A percentile compares a stretch with the other conserved stretches of the same genome.
Evolutionary conservation across 2,113 vertebrate species (phyloP).

Genomic region (Nicator chloris): DNA sequence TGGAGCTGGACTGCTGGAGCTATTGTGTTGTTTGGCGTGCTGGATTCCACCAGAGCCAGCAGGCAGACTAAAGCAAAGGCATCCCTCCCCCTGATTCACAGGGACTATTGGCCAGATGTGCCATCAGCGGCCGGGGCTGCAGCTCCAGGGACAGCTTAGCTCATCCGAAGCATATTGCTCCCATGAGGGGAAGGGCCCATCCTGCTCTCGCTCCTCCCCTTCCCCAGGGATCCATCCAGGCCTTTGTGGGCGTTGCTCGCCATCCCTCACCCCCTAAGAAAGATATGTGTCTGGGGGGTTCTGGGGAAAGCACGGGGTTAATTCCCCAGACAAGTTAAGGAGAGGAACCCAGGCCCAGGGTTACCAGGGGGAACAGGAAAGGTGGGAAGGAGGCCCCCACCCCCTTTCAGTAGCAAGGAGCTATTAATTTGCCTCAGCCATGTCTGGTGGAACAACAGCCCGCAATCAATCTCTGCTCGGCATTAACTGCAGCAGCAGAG

Average conservation of each 20-base stretch:
- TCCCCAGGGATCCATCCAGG: not conserved
- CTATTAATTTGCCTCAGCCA: conserved; percentile 47
- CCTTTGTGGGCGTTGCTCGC: rapidly evolving
- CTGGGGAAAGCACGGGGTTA: not conserved
- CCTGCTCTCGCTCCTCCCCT: rapidly evolving
- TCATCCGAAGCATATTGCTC: not conserved
- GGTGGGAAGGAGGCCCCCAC: not conserved
- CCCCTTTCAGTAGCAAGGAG: not conserved
- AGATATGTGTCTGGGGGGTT: rapidly evolving
- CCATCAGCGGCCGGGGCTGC: rapidly evolving
- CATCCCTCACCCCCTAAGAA: not conserved
- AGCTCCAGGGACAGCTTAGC: not conserved
- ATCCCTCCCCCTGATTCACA: rapidly evolving
- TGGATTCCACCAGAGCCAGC: not conserved
- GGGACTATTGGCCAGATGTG: not conserved
- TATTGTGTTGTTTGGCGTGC: not conserved
- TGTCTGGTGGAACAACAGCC: not conserved
- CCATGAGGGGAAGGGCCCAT: not conserved
- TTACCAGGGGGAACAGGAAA: not conserved
- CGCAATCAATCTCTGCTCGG: conserved; percentile 29
- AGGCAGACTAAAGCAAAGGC: not conserved
- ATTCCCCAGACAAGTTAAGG: not conserved
- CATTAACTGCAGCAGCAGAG: conserved; percentile 40
- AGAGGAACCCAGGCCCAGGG: not conserved
- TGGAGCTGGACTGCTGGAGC: not conserved